Evolutionary conservation across 2,113 vertebrate genomes (phyloP).

Genomic region (Bolborhynchus lineola): DNA sequence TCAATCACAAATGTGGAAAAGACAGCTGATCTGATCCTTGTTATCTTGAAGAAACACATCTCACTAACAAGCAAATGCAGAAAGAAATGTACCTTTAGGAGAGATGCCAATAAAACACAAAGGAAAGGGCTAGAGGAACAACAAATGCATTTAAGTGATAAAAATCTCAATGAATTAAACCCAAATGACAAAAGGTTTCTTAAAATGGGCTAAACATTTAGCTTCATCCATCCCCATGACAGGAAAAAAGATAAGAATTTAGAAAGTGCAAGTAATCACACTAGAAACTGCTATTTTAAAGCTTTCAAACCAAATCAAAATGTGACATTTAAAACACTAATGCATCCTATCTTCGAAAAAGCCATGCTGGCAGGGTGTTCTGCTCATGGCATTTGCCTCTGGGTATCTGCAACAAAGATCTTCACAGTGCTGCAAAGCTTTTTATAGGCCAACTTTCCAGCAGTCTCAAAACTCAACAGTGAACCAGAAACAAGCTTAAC

Average conservation of each 20-base stretch:
- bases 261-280: not conserved
- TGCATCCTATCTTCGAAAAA: not conserved
- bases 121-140: not conserved
- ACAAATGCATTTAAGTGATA: not conserved
- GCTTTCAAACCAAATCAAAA: not conserved
- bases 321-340: not conserved
- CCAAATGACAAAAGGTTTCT: not conserved
- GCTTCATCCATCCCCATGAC: not conserved
- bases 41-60: not conserved
- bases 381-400: not conserved
- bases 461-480: not conserved
- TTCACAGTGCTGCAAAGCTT: not conserved
- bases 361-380: not conserved
- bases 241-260: not conserved
- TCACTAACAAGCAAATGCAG: not conserved
- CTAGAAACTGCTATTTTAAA: not conserved
- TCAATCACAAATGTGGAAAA: not conserved
- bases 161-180: not conserved
- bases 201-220: not conserved
- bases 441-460: not conserved
- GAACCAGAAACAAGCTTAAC: not conserved
- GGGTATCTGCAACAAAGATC: not conserved
- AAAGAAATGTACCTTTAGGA: not conserved
- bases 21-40: not conserved
- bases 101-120: not conserved